Conservation (phyloP, 2,113 vertebrate genomes). For the Oceanites oceanicus region DNA sequence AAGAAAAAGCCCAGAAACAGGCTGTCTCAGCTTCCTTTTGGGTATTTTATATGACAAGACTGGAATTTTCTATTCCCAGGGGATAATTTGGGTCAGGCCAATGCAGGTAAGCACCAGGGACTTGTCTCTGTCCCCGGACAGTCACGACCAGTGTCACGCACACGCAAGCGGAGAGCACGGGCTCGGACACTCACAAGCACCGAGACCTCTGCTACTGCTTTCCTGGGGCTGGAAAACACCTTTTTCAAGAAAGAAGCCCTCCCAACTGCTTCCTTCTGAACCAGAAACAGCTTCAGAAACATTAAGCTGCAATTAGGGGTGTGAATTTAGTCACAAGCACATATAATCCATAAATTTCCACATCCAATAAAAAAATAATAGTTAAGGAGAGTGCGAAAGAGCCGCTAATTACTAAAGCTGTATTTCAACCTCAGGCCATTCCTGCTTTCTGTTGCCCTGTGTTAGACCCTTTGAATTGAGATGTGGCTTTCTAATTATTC, state of each 20-base stretch:
- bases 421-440: conserved; percentile 9
- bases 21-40: neutral
- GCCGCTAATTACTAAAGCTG: conserved; percentile 16
- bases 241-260: neutral
- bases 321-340: conserved; percentile 6
- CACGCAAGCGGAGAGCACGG: fast-evolving
- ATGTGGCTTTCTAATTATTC: neutral
- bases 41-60: neutral
- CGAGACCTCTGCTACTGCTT: neutral
- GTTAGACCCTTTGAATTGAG: neutral
- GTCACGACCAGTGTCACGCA: neutral
- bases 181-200: neutral
- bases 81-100: neutral
- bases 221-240: neutral
- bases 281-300: neutral
- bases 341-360: conserved; percentile 33
- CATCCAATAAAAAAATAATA: conserved; percentile 56
- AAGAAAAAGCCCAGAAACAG: neutral
- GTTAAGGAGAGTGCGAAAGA: neutral
- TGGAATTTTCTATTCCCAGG: neutral
- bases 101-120: neutral
- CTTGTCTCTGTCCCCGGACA: too few species aligned
- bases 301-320: conserved; percentile 36
- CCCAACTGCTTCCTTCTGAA: neutral
- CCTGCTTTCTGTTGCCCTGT: neutral